These are phyloP conservation scores for Astyanax mexicanus DNA, from an alignment of 2,797 vertebrate genomes.

Conservation along the genomic window DNA sequence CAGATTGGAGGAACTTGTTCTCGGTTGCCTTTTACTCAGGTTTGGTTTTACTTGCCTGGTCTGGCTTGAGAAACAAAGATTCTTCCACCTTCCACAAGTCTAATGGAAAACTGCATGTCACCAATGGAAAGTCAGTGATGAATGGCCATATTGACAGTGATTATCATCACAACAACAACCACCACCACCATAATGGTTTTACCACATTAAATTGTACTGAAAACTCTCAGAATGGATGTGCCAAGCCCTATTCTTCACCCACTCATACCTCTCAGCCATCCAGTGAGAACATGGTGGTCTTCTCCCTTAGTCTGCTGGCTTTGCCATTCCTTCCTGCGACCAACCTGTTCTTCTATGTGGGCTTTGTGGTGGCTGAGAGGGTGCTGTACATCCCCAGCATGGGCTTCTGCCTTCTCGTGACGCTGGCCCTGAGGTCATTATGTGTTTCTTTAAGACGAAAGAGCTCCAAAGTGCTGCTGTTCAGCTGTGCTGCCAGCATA, in stretches of 20 bases:
- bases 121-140: constrained; percentile 88
- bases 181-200: constrained; percentile 65
- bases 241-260: constrained; percentile 52
- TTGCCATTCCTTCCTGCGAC: constrained; percentile 96
- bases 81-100: constrained; percentile 73
- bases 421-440: constrained; percentile 88
- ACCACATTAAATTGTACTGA: constrained; percentile 69
- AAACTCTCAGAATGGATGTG: constrained; percentile 66
- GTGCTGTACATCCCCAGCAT: constrained; percentile 99
- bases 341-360: constrained; percentile 98
- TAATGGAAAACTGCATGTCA: constrained; percentile 82
- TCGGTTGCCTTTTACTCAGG: constrained; percentile 88
- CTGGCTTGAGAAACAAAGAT: constrained; percentile 76
- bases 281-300: constrained; percentile 88
- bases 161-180: constrained; percentile 71
- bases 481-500: constrained; percentile 86
- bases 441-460: constrained; percentile 83
- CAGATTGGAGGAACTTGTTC: constrained; percentile 90
- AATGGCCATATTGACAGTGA: constrained; percentile 82
- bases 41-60: constrained; percentile 84
- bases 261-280: constrained; percentile 79
- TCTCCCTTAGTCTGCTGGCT: constrained; percentile 92
- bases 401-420: constrained; percentile 97
- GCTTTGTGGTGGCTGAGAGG: constrained; percentile 98
- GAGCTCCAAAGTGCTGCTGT: constrained; percentile 83